Percentiles rank a stretch among this genome's conserved stretches.
Conservation (phyloP, 2,888 invertebrate genomes). For the Lymantria dispar region DNA sequence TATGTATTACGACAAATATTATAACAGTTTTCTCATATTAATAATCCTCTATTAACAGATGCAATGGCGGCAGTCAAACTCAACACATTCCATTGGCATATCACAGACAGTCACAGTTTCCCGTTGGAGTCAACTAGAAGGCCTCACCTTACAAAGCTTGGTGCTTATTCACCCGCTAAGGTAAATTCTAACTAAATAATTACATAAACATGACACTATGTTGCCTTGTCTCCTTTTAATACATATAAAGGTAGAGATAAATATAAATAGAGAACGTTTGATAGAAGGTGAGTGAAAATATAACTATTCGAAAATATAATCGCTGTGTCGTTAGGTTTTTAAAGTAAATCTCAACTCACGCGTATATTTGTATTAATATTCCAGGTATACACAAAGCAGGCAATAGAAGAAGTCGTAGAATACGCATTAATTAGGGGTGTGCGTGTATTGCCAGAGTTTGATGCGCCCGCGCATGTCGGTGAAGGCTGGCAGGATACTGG, state of each 20-base stretch:
- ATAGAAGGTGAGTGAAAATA: too few species aligned
- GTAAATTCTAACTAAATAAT: constrained; percentile 42
- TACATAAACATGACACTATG: neutral
- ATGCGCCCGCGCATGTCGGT: constrained; percentile 95
- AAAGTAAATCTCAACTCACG: too few species aligned
- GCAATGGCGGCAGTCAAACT: constrained; percentile 95
- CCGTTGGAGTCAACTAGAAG: constrained; percentile 90
- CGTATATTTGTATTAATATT: neutral
- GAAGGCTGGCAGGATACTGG: constrained; percentile 91
- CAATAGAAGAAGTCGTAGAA: constrained; percentile 83
- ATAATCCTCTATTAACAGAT: constrained; percentile 71
- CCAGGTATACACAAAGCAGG: constrained; percentile 80
- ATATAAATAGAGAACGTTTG: too few species aligned
- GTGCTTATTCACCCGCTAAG: constrained; percentile 90
- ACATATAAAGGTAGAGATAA: too few species aligned
- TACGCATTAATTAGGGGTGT: constrained; percentile 90
- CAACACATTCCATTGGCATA: constrained; percentile 97
- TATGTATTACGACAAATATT: neutral
- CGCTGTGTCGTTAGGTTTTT: too few species aligned
- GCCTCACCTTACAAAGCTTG: constrained; percentile 87
- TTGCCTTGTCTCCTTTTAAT: too few species aligned
- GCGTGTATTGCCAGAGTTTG: constrained; percentile 94
- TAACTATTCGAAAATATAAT: too few species aligned
- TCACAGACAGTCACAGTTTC: constrained; percentile 96
- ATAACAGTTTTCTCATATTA: neutral